phyloP scores from a whole-genome alignment of 2,797 vertebrate genomes.

The Alfaro cultratus region DNA sequence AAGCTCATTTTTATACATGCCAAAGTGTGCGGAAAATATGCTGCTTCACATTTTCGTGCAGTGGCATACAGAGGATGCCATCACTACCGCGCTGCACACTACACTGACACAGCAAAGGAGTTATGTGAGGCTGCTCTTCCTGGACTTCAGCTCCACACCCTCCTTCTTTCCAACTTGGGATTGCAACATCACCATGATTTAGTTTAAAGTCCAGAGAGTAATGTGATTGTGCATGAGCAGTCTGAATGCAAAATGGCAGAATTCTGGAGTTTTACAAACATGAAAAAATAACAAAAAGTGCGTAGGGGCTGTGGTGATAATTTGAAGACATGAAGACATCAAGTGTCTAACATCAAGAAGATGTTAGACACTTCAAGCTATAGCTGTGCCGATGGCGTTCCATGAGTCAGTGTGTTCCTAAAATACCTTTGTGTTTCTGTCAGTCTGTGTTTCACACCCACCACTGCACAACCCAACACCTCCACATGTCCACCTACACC shows the following conservation, averaged over 20 bases:
- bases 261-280: not conserved
- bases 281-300: not conserved
- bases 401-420: not conserved
- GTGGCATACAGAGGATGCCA: too few species aligned
- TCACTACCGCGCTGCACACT: too few species aligned
- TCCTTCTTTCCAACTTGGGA: not conserved
- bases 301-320: not conserved
- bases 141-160: not conserved
- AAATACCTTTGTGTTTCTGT: not conserved
- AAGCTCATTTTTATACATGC: too few species aligned
- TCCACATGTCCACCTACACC: not conserved
- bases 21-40: too few species aligned
- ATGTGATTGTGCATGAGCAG: not conserved
- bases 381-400: not conserved
- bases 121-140: too few species aligned
- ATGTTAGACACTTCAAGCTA: conserved; percentile 4
- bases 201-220: not conserved
- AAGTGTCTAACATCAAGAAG: not conserved
- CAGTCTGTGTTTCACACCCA: not conserved
- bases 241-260: not conserved
- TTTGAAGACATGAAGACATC: not conserved
- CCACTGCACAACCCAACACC: not conserved
- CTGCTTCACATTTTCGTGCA: too few species aligned
- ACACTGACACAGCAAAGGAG: too few species aligned
- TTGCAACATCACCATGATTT: not conserved